Evolutionary conservation across 2,888 invertebrate species (phyloP), one percentile per base, ranked within the genome.

Genomic region (Limnephilus auricula): DNA sequence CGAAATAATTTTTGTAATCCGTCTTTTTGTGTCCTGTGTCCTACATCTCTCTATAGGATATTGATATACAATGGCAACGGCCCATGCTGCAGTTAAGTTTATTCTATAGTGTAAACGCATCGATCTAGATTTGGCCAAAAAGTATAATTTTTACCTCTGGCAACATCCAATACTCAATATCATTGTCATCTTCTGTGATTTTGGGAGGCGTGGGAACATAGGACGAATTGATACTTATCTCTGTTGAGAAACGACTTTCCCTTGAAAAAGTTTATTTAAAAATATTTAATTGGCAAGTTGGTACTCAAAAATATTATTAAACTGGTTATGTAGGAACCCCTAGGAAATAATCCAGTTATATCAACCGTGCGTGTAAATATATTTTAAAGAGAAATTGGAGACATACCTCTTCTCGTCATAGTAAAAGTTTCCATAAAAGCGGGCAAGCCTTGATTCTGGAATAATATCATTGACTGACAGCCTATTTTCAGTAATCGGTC

Each of bases 81-180:
- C 25, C 25, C 65, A n/a, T n/a, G 6, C 25, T 65, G 65, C 25
- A 65, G 25, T 2, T 65, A 65, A 25, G 25, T 65, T 65, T 25
- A 6, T 65, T 65, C 9, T 65, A n/a, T n/a, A 65, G 25, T n/a
- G 65, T 65, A 2, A 0, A 65, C 25, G 0, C 25, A 25, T 65
- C 65, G 25, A 25, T 65, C 65, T 65, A 9, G 65, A 65, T 25
- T 65, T n/a, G 65, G 65, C 65, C 65, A 65, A 65, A 65, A 65
- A 65, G 65, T 65, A 25, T 65, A n/a, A n/a, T 25, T 88, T 78
- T 89, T 79, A 91, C 91, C 89, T 91, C 91, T 79, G 91, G 91
- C 85, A 91, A 85, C 91, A 91, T 91, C 91, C 91, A 91, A 78
- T 89, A 91, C 40, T 91, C 91, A 13, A 89, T 32, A 50, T 82